Evolutionary conservation across 1,140 invertebrate genomes (phyloP).

Genomic region (Zeugodacus cucurbitae): DNA sequence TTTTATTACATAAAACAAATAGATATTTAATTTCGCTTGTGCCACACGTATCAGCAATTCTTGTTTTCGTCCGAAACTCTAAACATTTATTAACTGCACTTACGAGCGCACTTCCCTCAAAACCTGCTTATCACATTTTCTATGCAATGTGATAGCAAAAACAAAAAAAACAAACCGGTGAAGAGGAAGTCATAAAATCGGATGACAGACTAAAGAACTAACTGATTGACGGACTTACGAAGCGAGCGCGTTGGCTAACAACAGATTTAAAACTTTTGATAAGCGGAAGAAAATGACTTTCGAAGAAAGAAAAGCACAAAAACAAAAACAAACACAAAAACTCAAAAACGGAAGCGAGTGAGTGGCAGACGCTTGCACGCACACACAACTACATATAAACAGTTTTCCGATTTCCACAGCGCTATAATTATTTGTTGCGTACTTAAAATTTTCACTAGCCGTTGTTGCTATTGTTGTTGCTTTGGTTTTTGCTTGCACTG

Average conservation of each 20-base stretch:
- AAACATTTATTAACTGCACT: not conserved
- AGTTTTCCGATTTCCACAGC: not conserved
- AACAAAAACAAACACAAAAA: not conserved
- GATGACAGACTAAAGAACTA: constrained; percentile 3
- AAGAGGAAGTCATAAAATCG: not conserved
- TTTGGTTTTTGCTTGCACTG: not conserved
- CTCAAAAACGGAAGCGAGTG: not conserved
- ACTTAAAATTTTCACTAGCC: not conserved
- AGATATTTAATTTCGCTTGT: too few relatives aligned
- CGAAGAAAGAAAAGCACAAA: not conserved
- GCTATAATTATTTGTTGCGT: constrained; percentile 25
- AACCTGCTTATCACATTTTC: not conserved
- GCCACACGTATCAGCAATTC: too few relatives aligned
- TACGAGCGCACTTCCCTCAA: not conserved
- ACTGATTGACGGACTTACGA: not conserved
- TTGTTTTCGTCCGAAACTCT: too few relatives aligned
- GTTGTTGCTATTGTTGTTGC: not conserved
- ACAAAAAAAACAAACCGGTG: not conserved
- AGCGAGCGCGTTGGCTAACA: not conserved
- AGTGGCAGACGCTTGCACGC: not conserved
- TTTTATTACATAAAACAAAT: too few relatives aligned
- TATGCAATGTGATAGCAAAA: not conserved
- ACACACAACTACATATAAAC: not conserved
- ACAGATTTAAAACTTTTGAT: constrained; percentile 18
- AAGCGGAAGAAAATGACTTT: not conserved